A percentile compares a stretch with the other conserved stretches of the same genome.
phyloP scores from a whole-genome alignment of 2,797 vertebrate species.

The Vireo griseus region DNA sequence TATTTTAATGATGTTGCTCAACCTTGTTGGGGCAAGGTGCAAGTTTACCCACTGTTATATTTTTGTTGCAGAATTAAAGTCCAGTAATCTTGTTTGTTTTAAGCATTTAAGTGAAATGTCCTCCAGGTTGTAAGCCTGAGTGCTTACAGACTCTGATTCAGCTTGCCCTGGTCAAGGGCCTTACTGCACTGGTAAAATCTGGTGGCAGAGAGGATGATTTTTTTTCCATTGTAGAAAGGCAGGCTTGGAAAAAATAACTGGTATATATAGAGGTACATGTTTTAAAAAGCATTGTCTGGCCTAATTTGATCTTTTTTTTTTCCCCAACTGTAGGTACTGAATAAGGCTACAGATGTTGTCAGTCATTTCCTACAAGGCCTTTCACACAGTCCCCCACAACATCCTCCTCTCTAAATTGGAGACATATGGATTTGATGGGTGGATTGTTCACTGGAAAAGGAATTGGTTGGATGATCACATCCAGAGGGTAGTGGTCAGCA shows the following conservation, averaged over 20 bases:
- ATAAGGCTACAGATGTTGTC: rapidly evolving
- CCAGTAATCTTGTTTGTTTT: background rate
- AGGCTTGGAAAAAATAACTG: background rate
- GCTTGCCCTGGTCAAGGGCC: background rate
- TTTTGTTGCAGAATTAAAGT: background rate
- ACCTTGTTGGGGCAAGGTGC: background rate
- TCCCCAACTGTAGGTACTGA: background rate
- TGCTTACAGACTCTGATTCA: background rate
- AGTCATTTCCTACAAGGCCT: background rate
- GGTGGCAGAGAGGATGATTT: background rate
- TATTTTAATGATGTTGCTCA: background rate
- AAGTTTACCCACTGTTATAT: background rate
- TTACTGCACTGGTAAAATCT: background rate
- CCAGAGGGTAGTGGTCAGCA: background rate
- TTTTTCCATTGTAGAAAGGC: background rate
- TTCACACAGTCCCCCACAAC: background rate
- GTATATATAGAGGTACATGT: background rate
- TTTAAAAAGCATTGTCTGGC: background rate
- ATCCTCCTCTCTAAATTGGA: background rate
- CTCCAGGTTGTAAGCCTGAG: background rate
- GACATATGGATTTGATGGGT: background rate
- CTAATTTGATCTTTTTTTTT: background rate
- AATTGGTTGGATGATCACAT: background rate
- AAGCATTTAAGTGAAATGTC: background rate
- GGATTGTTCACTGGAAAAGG: background rate